Conservation (phyloP, 2,113 vertebrate genomes). For the Caretta caretta region DNA sequence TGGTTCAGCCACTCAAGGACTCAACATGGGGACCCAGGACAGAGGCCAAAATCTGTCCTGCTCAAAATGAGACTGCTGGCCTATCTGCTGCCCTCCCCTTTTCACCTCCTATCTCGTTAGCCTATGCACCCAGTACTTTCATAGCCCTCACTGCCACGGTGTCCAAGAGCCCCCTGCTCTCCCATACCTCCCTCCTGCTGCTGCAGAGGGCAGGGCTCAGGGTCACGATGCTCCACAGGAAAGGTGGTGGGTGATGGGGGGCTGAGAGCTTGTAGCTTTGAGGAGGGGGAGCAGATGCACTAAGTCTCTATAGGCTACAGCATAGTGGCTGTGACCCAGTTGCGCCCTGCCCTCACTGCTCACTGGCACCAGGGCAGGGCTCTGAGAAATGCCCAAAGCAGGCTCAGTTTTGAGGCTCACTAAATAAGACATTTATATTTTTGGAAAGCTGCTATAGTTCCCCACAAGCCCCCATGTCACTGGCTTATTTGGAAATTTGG, state of each 20-base stretch:
- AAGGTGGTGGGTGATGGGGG: accelerated
- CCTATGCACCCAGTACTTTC: neutral
- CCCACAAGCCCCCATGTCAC: neutral
- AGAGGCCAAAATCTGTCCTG: neutral
- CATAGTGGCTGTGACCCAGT: neutral
- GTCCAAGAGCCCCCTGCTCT: neutral
- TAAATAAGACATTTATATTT: too few species aligned
- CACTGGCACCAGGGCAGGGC: neutral
- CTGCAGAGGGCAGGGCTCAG: neutral
- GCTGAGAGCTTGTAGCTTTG: neutral
- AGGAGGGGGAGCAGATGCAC: accelerated
- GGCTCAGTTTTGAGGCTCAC: neutral
- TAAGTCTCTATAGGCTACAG: accelerated
- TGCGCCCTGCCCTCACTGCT: neutral
- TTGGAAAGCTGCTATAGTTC: neutral
- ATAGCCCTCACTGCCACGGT: neutral
- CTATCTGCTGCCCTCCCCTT: neutral
- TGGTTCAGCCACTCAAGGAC: neutral
- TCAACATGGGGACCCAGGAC: neutral
- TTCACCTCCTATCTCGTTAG: neutral
- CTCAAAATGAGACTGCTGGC: neutral
- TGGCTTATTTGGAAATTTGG: neutral
- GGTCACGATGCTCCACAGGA: neutral
- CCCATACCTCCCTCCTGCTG: neutral
- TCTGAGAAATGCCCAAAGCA: neutral